Percentiles rank a stretch among this genome's conserved stretches.
phyloP scores from a whole-genome alignment of 2,888 invertebrate species.

The Cephus pygmeus region DNA sequence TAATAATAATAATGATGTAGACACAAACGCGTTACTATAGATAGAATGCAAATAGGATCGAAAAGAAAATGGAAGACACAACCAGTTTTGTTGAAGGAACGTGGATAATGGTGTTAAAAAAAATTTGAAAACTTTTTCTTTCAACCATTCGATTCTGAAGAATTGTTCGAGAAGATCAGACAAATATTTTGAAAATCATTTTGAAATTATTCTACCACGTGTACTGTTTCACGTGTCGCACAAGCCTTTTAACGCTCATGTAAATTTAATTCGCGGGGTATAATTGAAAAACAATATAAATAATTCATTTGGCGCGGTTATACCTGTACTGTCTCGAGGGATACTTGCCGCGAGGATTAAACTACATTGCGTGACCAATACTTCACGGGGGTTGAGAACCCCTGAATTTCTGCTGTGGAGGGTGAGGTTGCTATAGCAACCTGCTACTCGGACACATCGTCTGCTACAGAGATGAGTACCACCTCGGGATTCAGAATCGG shows the following conservation, averaged over 20 bases:
- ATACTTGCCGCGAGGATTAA: background rate
- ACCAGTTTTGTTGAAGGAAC: background rate
- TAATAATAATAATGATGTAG: background rate
- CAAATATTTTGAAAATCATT: background rate
- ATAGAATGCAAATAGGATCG: background rate
- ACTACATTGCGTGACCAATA: background rate
- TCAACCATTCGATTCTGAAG: too few species aligned
- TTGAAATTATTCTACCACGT: background rate
- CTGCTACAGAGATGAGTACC: conserved; percentile 26
- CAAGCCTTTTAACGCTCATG: background rate
- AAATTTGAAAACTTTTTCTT: too few species aligned
- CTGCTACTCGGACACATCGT: conserved; percentile 48
- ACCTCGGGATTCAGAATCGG: conserved; percentile 21
- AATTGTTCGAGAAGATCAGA: too few species aligned
- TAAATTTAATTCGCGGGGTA: conserved; percentile 8
- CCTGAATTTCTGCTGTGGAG: conserved; percentile 16
- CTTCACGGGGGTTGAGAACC: conserved; percentile 28
- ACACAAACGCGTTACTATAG: background rate
- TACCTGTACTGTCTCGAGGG: background rate
- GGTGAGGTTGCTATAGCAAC: conserved; percentile 47
- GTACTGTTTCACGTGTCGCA: background rate
- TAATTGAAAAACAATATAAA: conserved; percentile 21
- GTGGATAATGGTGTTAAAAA: too few species aligned
- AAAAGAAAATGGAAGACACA: background rate
- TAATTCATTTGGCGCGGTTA: conserved; percentile 11